These are phyloP conservation scores for Syngnathus typhle DNA, from an alignment of 2,113 vertebrate genomes.

Conservation along the genomic window DNA sequence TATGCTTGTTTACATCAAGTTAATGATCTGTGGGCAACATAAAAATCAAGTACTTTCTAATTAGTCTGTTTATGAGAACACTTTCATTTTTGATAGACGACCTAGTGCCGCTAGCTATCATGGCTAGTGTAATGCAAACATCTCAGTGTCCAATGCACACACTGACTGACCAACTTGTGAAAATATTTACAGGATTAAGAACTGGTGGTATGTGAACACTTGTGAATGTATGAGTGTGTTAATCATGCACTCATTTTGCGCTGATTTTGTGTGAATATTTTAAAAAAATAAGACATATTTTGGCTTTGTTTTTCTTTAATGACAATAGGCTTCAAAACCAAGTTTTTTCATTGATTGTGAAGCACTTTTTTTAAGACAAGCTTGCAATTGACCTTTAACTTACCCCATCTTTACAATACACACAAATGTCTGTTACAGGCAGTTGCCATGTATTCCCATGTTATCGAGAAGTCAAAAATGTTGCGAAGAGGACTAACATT, in stretches of 20 bases:
- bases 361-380: background rate
- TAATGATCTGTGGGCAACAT: conserved; percentile 64
- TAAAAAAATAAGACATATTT: background rate
- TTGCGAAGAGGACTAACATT: too few relatives aligned
- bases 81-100: conserved; percentile 62
- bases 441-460: too few relatives aligned
- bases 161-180: conserved; percentile 69
- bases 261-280: background rate
- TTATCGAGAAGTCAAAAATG: too few relatives aligned
- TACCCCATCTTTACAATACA: too few relatives aligned
- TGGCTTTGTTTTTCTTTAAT: background rate
- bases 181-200: conserved; percentile 75
- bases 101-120: conserved; percentile 50
- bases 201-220: conserved; percentile 27
- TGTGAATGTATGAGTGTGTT: conserved; percentile 16
- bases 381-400: too few relatives aligned
- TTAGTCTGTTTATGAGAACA: conserved; percentile 67
- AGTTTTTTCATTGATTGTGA: background rate
- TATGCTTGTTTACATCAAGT: conserved; percentile 63
- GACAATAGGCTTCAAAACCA: background rate
- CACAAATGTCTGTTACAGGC: too few relatives aligned
- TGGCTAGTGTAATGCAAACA: conserved; percentile 58
- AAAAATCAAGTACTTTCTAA: conserved; percentile 63
- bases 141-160: conserved; percentile 58
- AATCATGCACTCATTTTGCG: background rate